Base-by-base conservation (phyloP, 2,797 vertebrate genomes). In the Lerista edwardsae region DNA sequence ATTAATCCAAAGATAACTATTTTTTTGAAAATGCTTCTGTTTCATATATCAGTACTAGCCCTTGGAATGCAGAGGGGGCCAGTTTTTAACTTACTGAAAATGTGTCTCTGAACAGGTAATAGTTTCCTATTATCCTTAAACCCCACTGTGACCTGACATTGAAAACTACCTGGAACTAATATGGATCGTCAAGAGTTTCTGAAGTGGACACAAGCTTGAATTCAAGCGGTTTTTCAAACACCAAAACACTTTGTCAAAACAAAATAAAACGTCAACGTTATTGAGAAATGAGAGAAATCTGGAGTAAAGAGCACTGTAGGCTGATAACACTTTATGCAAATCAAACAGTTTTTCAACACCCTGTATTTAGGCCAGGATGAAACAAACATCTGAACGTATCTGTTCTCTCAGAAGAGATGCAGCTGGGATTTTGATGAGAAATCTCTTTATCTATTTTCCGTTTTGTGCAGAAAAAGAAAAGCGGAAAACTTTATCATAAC, bases 401-500 rank as follows among this genome's bases (percentile, higher is more conserved):
- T 3, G 61, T 87, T 75, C 62, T 2, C 77, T 84, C 44, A 82
- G 57, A 84, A 85, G 39, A 75, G 59, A 77, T 27, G 15, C 73
- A 82, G 12, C 19, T 90, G 41, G 84, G 8, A 79, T 79, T 79
- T 87, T 65, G 19, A 59, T 62, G 2, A 75, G 29, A 79, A 87
- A 82, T 44, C 1, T 62, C 1, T 1, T 68, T 85, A 75, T 80
- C 6, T 84, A 79, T 82, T 23, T 44, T 36, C 7, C 10, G 4
- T 55, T 72, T 68, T 68, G 21, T 51, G 25, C 19, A 1, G 75
- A 89, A 84, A 89, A 84, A 59, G 51, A 86, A 64, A 34, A 55
- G 1, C 1, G 72, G 31, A 78, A 2, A 2, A 4, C 29, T 0
- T 4, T 80, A 80, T 76, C 62, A 29, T 7, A 84, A 0, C 51